Evolutionary conservation across 2,888 invertebrate genomes (phyloP).

Genomic region (Euclidia mi): DNA sequence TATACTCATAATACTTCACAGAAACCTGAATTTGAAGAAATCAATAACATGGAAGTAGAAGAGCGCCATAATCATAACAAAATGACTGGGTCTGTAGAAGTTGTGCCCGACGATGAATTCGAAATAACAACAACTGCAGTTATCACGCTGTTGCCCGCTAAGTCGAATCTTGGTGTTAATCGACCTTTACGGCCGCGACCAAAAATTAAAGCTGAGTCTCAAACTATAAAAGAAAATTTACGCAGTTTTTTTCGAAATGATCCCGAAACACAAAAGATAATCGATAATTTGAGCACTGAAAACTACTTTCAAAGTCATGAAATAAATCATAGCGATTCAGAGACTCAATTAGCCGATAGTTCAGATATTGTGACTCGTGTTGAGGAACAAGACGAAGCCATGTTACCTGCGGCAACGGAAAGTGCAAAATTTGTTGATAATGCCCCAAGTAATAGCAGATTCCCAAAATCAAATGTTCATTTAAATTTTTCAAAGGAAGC

Average conservation of each 20-base stretch:
- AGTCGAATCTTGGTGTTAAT: conserved; percentile 94
- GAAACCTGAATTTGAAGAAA: conserved; percentile 47
- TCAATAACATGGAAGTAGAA: conserved; percentile 60
- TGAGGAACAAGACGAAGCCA: conserved; percentile 55
- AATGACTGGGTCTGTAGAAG: conserved; percentile 83
- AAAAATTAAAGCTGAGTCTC: conserved; percentile 76
- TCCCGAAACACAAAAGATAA: conserved; percentile 66
- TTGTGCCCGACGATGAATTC: conserved; percentile 81
- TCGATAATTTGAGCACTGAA: conserved; percentile 72
- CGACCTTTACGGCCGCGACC: conserved; percentile 92
- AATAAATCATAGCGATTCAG: conserved; percentile 50
- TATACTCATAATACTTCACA: conserved; percentile 85
- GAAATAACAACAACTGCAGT: conserved; percentile 80
- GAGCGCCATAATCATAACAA: conserved; percentile 71
- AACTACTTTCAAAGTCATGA: conserved; percentile 62
- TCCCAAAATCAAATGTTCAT: conserved; percentile 80
- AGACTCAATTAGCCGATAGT: conserved; percentile 49
- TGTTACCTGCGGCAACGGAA: conserved; percentile 61
- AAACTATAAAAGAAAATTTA: conserved; percentile 71
- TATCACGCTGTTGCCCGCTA: conserved; percentile 93
- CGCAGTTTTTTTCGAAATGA: conserved; percentile 76
- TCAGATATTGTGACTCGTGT: conserved; percentile 64
- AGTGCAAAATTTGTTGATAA: conserved; percentile 60
- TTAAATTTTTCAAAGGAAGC: conserved; percentile 60
- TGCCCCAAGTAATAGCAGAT: conserved; percentile 69